Conservation (phyloP, 2,888 invertebrate genomes). For the Caenorhabditis angaria region DNA sequence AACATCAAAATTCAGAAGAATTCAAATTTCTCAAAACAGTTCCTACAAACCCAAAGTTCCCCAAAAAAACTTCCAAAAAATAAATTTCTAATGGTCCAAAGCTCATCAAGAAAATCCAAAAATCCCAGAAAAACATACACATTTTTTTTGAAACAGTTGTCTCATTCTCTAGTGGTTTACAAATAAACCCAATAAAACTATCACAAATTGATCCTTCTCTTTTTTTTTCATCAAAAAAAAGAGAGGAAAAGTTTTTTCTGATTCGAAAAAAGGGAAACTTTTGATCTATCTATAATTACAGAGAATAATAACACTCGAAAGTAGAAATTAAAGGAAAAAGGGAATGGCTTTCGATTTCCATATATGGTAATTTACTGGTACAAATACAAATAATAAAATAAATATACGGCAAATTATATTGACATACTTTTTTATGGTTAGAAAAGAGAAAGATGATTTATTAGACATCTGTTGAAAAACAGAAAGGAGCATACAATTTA, state of each 20-base stretch:
- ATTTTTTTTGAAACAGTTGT: too few relatives aligned
- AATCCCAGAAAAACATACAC: too few relatives aligned
- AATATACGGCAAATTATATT: not conserved
- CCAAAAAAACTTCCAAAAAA: too few relatives aligned
- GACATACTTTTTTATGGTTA: too few relatives aligned
- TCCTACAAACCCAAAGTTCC: too few relatives aligned
- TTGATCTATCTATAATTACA: not conserved
- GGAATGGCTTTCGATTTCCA: not conserved
- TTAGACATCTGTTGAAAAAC: constrained; percentile 5
- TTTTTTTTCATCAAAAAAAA: not conserved
- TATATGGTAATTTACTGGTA: constrained; percentile 2
- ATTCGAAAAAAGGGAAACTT: not conserved
- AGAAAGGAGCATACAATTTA: not conserved
- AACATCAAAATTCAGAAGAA: too few relatives aligned
- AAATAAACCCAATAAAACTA: not conserved
- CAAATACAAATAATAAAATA: too few relatives aligned
- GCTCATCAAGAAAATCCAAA: too few relatives aligned
- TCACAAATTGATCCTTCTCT: not conserved
- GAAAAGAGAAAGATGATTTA: not conserved
- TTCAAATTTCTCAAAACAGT: too few relatives aligned
- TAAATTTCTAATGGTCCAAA: too few relatives aligned
- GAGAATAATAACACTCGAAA: not conserved
- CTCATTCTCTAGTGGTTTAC: too few relatives aligned
- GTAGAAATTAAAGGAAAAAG: not conserved
- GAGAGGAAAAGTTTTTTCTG: not conserved